A percentile compares a stretch with the other conserved stretches of the same genome.
phyloP scores from a whole-genome alignment of 2,888 invertebrate genomes.

The Hofmannophila pseudospretella region DNA sequence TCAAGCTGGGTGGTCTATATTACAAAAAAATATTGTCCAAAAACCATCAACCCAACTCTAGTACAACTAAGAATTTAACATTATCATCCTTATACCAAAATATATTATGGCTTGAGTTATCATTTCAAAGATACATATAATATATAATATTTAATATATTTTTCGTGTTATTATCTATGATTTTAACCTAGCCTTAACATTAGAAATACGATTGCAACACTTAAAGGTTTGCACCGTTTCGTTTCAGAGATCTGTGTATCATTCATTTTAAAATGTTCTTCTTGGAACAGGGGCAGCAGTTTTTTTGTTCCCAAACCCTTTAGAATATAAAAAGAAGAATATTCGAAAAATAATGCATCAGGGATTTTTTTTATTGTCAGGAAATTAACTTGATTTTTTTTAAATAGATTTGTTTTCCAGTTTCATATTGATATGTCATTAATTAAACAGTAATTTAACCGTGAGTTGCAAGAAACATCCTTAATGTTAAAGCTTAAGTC shows the following conservation, averaged over 20 bases:
- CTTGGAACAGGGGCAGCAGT: too few relatives aligned
- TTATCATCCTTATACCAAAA: conserved; percentile 72
- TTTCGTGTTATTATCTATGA: conserved; percentile 59
- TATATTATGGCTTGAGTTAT: conserved; percentile 76
- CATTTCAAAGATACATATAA: conserved; percentile 66
- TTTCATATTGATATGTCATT: too few relatives aligned
- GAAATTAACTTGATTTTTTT: too few relatives aligned
- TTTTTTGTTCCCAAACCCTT: too few relatives aligned
- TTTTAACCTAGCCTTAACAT: conserved; percentile 62
- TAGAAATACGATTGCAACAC: conserved; percentile 65
- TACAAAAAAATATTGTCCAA: conserved; percentile 22
- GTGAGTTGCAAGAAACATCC: too few relatives aligned
- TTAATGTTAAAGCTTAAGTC: too few relatives aligned
- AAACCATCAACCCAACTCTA: conserved; percentile 50
- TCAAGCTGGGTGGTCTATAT: conserved; percentile 41
- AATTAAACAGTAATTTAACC: too few relatives aligned
- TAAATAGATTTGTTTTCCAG: too few relatives aligned
- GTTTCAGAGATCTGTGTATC: conserved; percentile 59
- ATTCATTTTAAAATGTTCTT: conserved; percentile 48
- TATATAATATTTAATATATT: conserved; percentile 38
- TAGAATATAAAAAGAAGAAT: too few relatives aligned
- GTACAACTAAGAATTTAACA: conserved; percentile 52
- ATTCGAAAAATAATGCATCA: too few relatives aligned
- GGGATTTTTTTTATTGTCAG: too few relatives aligned
- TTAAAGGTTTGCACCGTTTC: conserved; percentile 66